phyloP scores from a whole-genome alignment of 2,888 invertebrate genomes.

The Gari tellinella region DNA sequence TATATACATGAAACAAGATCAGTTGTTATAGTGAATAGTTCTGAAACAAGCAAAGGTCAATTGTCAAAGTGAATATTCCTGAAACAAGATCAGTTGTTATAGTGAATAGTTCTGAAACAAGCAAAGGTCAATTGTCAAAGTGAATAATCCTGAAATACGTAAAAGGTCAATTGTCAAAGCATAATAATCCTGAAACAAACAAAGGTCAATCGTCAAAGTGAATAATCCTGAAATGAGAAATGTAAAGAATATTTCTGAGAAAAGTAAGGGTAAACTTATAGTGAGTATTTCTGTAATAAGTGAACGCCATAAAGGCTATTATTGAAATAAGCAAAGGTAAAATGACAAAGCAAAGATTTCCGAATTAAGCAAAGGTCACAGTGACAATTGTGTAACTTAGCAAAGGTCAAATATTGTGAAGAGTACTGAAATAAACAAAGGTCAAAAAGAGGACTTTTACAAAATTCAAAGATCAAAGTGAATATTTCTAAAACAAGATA shows the following conservation, averaged over 20 bases:
- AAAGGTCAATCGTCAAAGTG: background rate
- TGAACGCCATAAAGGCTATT: too few relatives aligned
- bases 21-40: constrained; percentile 40
- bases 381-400: too few relatives aligned
- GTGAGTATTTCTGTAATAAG: constrained; percentile 62
- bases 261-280: too few relatives aligned
- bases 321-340: too few relatives aligned
- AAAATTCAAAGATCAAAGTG: too few relatives aligned
- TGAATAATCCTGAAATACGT: background rate
- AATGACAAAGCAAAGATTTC: too few relatives aligned
- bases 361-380: too few relatives aligned
- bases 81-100: background rate
- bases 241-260: too few relatives aligned
- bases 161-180: background rate
- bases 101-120: constrained; percentile 62
- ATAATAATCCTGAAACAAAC: constrained; percentile 60
- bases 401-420: too few relatives aligned
- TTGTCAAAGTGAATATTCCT: background rate
- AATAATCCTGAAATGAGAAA: background rate
- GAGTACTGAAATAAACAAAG: too few relatives aligned
- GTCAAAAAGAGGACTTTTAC: too few relatives aligned
- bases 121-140: background rate
- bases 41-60: constrained; percentile 49
- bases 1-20: background rate
- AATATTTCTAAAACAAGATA: too few relatives aligned